Evolutionary conservation across 2,888 invertebrate genomes (phyloP).

Genomic region (Autographa pulchrina): DNA sequence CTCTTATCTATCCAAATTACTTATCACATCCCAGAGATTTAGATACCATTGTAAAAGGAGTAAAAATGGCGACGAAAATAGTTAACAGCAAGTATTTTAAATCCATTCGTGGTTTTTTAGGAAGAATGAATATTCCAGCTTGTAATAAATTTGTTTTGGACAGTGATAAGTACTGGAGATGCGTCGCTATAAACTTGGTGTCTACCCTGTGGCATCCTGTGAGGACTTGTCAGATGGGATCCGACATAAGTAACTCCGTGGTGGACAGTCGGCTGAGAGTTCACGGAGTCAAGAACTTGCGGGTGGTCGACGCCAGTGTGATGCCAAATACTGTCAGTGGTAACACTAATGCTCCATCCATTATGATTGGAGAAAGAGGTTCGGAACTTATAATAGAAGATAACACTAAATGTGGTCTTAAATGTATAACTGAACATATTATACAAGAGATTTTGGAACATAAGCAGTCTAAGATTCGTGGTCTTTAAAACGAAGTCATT

Average conservation of each 20-base stretch:
- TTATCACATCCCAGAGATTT: constrained; percentile 43
- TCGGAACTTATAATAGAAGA: constrained; percentile 86
- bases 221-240: constrained; percentile 90
- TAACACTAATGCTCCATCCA: constrained; percentile 89
- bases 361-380: constrained; percentile 91
- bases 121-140: constrained; percentile 31
- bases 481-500: neutral
- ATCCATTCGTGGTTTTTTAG: constrained; percentile 36
- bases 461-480: neutral
- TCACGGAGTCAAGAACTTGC: constrained; percentile 86
- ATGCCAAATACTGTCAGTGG: constrained; percentile 90
- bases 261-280: constrained; percentile 79
- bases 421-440: neutral
- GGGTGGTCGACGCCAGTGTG: constrained; percentile 90
- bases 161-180: constrained; percentile 41
- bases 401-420: constrained; percentile 1
- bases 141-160: constrained; percentile 53
- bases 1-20: constrained; percentile 38
- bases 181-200: constrained; percentile 22
- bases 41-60: constrained; percentile 24
- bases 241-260: constrained; percentile 77
- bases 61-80: constrained; percentile 35
- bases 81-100: constrained; percentile 35
- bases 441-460: neutral
- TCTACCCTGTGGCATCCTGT: constrained; percentile 90